A percentile compares a stretch with the other conserved stretches of the same genome.
Evolutionary conservation across 2,113 vertebrate species (phyloP).

Genomic region (Aleadryas rufinucha): DNA sequence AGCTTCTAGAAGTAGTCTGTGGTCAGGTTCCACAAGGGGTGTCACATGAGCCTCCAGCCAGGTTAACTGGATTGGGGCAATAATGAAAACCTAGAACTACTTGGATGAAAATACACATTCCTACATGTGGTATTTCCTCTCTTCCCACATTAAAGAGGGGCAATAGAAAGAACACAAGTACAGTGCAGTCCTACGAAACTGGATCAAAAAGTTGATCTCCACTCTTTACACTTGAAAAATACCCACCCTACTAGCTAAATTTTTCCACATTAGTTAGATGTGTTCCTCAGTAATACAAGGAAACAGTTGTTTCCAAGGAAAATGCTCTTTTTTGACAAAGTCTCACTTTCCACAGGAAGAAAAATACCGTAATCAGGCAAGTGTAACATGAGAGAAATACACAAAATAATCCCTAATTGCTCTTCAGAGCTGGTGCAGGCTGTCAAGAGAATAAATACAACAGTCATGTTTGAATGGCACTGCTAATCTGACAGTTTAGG

Average conservation of each 20-base stretch:
- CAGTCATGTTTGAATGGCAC: not conserved
- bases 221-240: not conserved
- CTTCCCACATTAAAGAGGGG: not conserved
- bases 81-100: fast-evolving
- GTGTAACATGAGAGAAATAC: not conserved
- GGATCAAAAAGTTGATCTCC: not conserved
- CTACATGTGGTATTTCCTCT: not conserved
- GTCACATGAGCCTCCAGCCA: not conserved
- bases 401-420: not conserved
- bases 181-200: not conserved
- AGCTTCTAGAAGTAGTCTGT: not conserved
- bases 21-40: not conserved
- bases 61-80: not conserved
- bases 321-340: not conserved
- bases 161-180: not conserved
- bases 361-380: not conserved
- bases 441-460: not conserved
- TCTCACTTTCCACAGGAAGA: not conserved
- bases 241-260: not conserved
- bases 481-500: not conserved
- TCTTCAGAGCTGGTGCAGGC: not conserved
- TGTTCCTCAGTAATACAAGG: not conserved
- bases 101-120: not conserved
- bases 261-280: not conserved
- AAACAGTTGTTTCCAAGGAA: not conserved